Conservation (phyloP, 30 jellyfish, hydroid and myxozoan species). For the Clytia hemisphaerica region DNA sequence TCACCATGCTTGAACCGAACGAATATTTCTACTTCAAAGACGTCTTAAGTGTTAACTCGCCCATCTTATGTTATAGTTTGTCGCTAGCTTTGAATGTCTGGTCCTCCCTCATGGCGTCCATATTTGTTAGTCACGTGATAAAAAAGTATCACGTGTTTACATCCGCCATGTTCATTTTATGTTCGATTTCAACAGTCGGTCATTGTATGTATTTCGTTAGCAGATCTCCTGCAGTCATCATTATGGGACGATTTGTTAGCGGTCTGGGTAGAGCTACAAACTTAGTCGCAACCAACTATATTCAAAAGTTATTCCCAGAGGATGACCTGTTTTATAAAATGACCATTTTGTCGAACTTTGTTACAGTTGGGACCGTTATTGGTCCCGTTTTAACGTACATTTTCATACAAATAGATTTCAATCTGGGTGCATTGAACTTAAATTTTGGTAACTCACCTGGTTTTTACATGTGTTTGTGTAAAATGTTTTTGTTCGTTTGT, state of each 20-base stretch:
- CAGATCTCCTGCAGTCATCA: background rate
- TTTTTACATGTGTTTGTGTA: background rate
- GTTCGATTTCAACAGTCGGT: conserved; percentile 3
- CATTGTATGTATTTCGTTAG: background rate
- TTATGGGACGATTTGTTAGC: background rate
- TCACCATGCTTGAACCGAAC: conserved; percentile 2
- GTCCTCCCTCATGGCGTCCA: background rate
- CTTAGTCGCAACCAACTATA: background rate
- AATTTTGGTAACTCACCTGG: background rate
- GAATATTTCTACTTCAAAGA: background rate
- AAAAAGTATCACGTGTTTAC: background rate
- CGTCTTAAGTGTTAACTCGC: background rate
- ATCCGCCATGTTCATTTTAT: background rate
- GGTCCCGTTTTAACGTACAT: background rate
- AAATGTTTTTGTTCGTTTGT: background rate
- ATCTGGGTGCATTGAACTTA: background rate
- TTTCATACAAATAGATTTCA: background rate
- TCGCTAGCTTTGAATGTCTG: background rate
- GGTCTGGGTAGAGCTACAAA: conserved; percentile 3
- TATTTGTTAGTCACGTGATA: background rate
- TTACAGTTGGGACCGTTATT: conserved; percentile 1
- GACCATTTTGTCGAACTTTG: background rate
- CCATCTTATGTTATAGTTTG: background rate
- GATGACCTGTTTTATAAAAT: background rate
- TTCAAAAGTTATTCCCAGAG: background rate